Percentiles rank a stretch among this genome's conserved stretches.
Conservation (phyloP, 2,888 invertebrate genomes). For the Abrostola tripartita region DNA sequence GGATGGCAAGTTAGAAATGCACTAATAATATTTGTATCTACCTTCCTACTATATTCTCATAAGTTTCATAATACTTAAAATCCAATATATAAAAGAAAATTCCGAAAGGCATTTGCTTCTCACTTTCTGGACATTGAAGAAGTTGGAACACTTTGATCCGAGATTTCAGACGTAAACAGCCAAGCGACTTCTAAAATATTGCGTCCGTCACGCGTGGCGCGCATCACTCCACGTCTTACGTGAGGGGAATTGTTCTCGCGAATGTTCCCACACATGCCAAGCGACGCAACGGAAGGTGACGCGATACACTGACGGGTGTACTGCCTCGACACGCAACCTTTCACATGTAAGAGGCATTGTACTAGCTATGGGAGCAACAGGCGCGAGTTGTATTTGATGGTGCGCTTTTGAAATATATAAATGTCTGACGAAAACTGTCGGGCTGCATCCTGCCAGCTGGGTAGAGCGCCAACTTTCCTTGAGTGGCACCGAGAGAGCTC, state of each 20-base stretch:
- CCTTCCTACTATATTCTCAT: too few relatives aligned
- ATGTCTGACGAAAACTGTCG: conserved; percentile 1
- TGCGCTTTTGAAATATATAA: not conserved
- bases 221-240: conserved; percentile 54
- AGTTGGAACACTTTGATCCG: not conserved
- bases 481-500: conserved; percentile 4
- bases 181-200: conserved; percentile 10
- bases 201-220: conserved; percentile 36
- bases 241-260: conserved; percentile 46
- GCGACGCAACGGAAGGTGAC: conserved; percentile 10
- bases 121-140: not conserved
- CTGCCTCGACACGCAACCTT: not conserved
- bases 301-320: conserved; percentile 11
- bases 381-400: conserved; percentile 1
- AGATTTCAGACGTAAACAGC: conserved; percentile 10
- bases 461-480: not conserved
- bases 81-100: not conserved
- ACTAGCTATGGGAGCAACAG: not conserved
- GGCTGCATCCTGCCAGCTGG: conserved; percentile 6
- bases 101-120: not conserved
- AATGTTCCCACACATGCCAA: conserved; percentile 6
- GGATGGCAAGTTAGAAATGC: too few relatives aligned
- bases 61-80: too few relatives aligned
- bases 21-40: too few relatives aligned
- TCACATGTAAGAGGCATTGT: conserved; percentile 3